These are phyloP conservation scores for Antheraea pernyi DNA, from an alignment of 1,140 invertebrate genomes.

Conservation along the genomic window DNA sequence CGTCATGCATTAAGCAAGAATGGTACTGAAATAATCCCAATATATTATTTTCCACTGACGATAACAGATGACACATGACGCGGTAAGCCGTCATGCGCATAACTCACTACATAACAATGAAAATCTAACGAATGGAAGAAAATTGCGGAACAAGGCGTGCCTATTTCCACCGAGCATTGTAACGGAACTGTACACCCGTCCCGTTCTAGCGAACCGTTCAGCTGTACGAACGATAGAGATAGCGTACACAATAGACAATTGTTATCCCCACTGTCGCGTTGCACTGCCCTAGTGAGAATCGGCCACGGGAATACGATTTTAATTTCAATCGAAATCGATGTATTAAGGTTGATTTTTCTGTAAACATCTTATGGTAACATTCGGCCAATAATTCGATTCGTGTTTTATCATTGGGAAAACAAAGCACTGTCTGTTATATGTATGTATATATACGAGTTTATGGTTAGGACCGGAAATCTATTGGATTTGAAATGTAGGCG, in stretches of 20 bases:
- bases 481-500: constrained; percentile 42
- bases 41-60: no score
- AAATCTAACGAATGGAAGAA: constrained; percentile 62
- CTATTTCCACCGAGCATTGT: constrained; percentile 66
- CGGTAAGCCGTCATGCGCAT: constrained; percentile 55
- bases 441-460: constrained; percentile 52
- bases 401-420: constrained; percentile 71
- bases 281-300: constrained; percentile 14
- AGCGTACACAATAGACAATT: constrained; percentile 76
- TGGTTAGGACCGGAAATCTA: constrained; percentile 44
- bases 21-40: no score
- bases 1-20: no score
- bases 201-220: constrained; percentile 50
- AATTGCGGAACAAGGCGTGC: constrained; percentile 65
- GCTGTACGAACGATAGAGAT: constrained; percentile 71
- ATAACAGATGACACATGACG: background rate
- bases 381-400: constrained; percentile 73
- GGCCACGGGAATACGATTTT: constrained; percentile 6
- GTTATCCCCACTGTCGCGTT: constrained; percentile 61
- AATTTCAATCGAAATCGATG: constrained; percentile 16
- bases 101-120: constrained; percentile 28
- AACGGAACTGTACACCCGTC: constrained; percentile 41
- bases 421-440: constrained; percentile 44
- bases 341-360: constrained; percentile 19
- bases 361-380: constrained; percentile 22